Percentiles rank a stretch among this genome's conserved stretches.
These are phyloP conservation scores for Diplodus sargus DNA, from an alignment of 2,797 vertebrate genomes.

Conservation along the genomic window DNA sequence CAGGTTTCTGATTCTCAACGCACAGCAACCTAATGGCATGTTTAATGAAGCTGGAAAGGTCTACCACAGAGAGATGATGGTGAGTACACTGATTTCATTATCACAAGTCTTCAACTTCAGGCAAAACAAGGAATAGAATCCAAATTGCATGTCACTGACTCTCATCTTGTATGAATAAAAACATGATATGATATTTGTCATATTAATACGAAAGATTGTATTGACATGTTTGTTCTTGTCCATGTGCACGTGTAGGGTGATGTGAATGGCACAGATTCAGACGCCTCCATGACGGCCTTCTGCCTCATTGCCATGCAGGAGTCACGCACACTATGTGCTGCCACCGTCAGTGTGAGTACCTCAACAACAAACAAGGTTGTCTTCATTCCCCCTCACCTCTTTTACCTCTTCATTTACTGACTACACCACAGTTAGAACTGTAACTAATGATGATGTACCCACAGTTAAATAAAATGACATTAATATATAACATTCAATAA, in stretches of 20 bases:
- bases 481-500: too few species aligned
- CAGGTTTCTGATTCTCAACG: constrained; percentile 85
- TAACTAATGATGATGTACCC: too few species aligned
- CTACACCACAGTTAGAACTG: background rate
- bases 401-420: background rate
- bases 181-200: background rate
- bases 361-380: background rate
- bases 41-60: constrained; percentile 52
- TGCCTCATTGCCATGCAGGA: constrained; percentile 88
- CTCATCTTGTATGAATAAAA: background rate
- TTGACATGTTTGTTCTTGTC: background rate
- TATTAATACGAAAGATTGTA: background rate
- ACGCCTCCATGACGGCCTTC: constrained; percentile 88
- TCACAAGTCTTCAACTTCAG: background rate
- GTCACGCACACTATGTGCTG: constrained; percentile 71
- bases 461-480: too few species aligned
- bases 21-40: constrained; percentile 75
- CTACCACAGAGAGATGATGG: constrained; percentile 35
- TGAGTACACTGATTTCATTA: constrained; percentile 25
- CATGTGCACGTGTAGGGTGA: constrained; percentile 57
- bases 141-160: background rate
- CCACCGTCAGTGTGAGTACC: constrained; percentile 79
- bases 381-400: background rate
- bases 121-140: background rate
- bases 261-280: constrained; percentile 72